phyloP scores from a whole-genome alignment of 2,113 vertebrate genomes.

The Gambusia holbrooki region DNA sequence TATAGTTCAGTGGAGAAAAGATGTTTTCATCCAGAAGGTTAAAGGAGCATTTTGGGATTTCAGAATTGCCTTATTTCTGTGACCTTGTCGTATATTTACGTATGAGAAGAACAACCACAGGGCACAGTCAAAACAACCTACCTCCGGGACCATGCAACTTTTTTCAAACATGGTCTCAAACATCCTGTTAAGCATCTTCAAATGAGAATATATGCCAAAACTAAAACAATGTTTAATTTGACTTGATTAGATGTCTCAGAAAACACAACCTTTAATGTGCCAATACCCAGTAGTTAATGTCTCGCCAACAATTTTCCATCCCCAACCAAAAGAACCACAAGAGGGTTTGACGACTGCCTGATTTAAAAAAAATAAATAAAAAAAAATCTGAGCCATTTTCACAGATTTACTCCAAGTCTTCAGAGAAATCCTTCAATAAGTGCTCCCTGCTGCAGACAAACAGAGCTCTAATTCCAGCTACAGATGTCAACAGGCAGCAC shows the following conservation, averaged over 20 bases:
- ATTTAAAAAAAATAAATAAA: too few species aligned
- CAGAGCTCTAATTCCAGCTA: neutral
- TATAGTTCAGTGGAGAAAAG: neutral
- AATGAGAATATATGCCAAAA: neutral
- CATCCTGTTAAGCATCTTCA: neutral
- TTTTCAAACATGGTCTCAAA: neutral
- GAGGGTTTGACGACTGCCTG: neutral
- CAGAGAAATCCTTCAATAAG: neutral
- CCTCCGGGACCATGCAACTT: neutral
- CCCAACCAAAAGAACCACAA: neutral
- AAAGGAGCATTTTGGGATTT: neutral
- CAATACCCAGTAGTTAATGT: neutral
- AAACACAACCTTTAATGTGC: neutral
- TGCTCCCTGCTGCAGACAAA: slow-evolving; percentile 9
- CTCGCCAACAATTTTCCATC: neutral
- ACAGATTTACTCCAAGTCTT: neutral
- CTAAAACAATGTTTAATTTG: neutral
- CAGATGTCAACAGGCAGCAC: slow-evolving; percentile 8
- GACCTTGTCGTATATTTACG: neutral
- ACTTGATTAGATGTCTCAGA: neutral
- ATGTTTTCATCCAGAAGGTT: slow-evolving; percentile 1
- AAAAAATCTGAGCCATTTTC: neutral
- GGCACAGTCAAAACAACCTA: neutral
- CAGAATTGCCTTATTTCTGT: neutral
- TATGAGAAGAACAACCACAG: neutral